Base-by-base conservation (phyloP, 1,140 invertebrate genomes). In the Steinernema feltiae region DNA sequence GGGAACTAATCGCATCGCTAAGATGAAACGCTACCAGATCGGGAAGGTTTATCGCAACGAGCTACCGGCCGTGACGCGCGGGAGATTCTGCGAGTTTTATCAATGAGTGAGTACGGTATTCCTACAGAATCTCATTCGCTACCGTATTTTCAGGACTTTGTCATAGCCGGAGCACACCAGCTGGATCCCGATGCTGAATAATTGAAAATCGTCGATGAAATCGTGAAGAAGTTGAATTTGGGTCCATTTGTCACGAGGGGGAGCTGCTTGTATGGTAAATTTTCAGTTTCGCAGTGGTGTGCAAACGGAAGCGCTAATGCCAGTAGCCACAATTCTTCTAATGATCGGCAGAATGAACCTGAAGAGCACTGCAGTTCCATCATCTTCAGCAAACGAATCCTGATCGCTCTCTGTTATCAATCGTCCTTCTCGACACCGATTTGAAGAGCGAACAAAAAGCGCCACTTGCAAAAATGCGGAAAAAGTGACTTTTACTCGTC, bases 101-200 rank as follows among this genome's bases (percentile, higher is more conserved):
- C 97, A 99, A 89, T 99, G 97, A 90, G 94, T 97, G 90, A 92
- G 93, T 92, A n/a, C n/a, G n/a, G n/a, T n/a, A n/a, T n/a, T n/a
- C n/a, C n/a, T n/a, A n/a, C n/a, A n/a, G n/a, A n/a, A n/a, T n/a
- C n/a, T n/a, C n/a, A n/a, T n/a, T n/a, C n/a, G n/a, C n/a, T n/a
- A n/a, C n/a, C n/a, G n/a, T n/a, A n/a, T 79, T 89, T 90, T 30
- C 87, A 96, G 94, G 97, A 99, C 91, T 99, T 99, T 88, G 97
- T 99, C 87, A 98, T 99, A 82, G 96, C 97, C 78, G 97, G 97
- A 30, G 90, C 92, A 74, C 98, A 94, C 86, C 96, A 98, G 88
- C 89, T 99, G 97, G 88, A 99, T 76, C 93, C 97, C 0, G 97
- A 99, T 88, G 92, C 92, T 0, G 97, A 99, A 88, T 99, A 96